Evolutionary conservation across 2,888 invertebrate genomes (phyloP), one percentile per base, ranked within the genome.

Genomic region (Synanthedon myopaeformis): DNA sequence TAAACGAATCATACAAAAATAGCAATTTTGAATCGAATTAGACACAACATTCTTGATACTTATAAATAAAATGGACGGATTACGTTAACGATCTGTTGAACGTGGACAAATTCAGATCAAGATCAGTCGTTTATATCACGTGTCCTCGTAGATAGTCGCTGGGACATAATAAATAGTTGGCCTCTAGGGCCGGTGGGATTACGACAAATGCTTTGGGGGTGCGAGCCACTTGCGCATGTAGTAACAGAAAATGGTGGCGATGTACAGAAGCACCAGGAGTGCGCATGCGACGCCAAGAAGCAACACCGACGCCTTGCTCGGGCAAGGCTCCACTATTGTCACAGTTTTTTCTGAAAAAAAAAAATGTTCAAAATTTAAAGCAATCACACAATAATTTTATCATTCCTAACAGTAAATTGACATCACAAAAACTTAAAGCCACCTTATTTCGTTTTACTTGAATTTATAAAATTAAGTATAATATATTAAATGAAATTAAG

Each of bases 211-310:
- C 79, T 96, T 96, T 66, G 93, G 92, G 12, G 95, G 95, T 62
- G 92, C 90, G 77, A 95, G 89, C 95, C 96, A 96, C 78, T 96
- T 96, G 78, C 94, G 94, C 93, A 96, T 95, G 89, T 94, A 95
- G 84, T 96, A 96, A 82, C 94, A 96, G 89, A 96, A 96, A 68
- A 96, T 90, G 53, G 96, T 96, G 66, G 95, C 95, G 69, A 97
- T 92, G 87, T 97, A 97, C 54, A 97, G 90, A 55, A 97, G 90
- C 53, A 96, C 92, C 70, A 97, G 89, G 58, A 97, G 90, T 56
- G 96, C 96, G 79, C 96, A 96, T 54, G 96, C 96, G 35, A 96
- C 96, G 58, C 96, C 96, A 57, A 97, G 86, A 42, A 96, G 93
- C 65, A 97, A 83, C n/a, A 97, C 94, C 5, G 96, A 96, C 28